Evolutionary conservation across 2,797 vertebrate genomes (phyloP).

Genomic region (Megalops cyprinoides): DNA sequence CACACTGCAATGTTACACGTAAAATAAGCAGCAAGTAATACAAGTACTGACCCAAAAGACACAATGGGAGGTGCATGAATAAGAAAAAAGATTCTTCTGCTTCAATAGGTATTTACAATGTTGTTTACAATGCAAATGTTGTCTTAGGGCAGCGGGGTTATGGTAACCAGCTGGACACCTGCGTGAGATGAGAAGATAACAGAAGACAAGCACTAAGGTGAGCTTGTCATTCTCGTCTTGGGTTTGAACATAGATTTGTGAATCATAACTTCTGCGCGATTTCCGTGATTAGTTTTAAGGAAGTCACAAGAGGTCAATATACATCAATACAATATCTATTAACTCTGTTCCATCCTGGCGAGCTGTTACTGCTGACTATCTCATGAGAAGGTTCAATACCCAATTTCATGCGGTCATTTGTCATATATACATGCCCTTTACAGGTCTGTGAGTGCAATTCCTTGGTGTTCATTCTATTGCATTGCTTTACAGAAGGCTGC

Average conservation of each 20-base stretch:
- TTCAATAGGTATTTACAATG: background rate
- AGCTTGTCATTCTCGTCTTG: background rate
- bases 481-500: background rate
- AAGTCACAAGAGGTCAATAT: constrained; percentile 59
- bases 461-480: background rate
- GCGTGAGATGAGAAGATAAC: background rate
- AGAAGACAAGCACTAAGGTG: no score
- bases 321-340: background rate
- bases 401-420: background rate
- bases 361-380: background rate
- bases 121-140: no score
- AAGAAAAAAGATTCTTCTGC: background rate
- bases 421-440: background rate
- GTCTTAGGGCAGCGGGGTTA: no score
- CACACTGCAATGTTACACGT: no score
- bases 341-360: background rate
- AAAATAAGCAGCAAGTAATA: no score
- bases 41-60: no score
- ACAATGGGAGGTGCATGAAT: no score
- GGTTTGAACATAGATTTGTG: background rate
- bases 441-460: background rate
- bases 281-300: background rate
- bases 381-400: background rate
- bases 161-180: constrained; percentile 44
- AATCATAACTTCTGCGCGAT: background rate